Evolutionary conservation across 2,888 invertebrate species (phyloP), one percentile per base, ranked within the genome.

Genomic region (Hoplodrina ambigua): DNA sequence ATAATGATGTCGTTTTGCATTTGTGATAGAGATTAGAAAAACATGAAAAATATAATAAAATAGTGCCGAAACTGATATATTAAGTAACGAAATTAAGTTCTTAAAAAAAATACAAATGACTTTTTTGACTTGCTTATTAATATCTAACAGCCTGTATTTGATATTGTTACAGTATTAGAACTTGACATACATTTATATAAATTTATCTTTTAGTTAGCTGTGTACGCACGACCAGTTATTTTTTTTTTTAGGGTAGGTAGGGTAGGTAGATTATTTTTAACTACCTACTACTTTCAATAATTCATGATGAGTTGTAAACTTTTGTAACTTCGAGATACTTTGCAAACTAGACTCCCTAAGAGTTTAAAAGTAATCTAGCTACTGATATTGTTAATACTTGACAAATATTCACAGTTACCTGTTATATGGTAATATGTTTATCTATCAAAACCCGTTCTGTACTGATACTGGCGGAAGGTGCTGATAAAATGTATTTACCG

Each of bases 391-490:
- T 59, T 64, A 66, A 46, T 49, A 19, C 55, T 49, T 19, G 11
- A 59, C 52, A 69, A 66, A 75, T 53, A 61, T 62, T 75, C 59
- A 70, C 65, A 68, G 10, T 59, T 50, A 68, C 55, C 37, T 66
- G 69, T 41, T 63, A 41, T 41, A 52, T 57, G 53, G 66, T 50
- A 70, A 58, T 53, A 41, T 62, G 33, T 74, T 63, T 79, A 79
- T 75, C 62, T 72, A 68, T 68, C 44, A 72, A 70, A 82, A 69
- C 76, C 63, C 53, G 74, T 74, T 72, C 44, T 30, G 65, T 69
- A 75, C 63, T 60, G 60, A 68, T 80, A 65, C 33, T 52, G 8
- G 20, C 13, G 25, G 44, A 69, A 56, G 58, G 54, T 33, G 53
- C 49, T 66, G 68, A 72, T 71, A 69, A 67, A 57, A 55, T 65